Evolutionary conservation across 92 coral and sea anemone species (phyloP).

Genomic region (Palythoa grandis): DNA sequence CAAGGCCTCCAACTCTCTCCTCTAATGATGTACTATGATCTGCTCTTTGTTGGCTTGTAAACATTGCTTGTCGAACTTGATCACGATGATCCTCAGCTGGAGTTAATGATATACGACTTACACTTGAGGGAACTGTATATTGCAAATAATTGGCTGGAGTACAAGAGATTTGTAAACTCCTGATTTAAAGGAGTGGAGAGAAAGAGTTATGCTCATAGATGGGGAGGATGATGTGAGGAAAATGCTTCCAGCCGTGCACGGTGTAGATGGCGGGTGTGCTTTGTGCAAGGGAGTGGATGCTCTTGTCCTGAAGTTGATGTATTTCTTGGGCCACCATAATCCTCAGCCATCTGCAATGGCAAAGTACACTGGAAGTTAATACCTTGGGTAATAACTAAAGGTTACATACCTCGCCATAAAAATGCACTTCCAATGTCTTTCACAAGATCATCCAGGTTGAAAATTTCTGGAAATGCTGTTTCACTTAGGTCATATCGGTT

Average conservation of each 20-base stretch:
- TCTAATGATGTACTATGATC: background rate
- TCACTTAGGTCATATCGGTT: conserved; percentile 25
- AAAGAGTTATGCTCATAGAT: background rate
- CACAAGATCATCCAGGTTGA: conserved; percentile 24
- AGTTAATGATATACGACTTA: background rate
- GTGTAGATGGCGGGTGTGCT: background rate
- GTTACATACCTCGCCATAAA: conserved; percentile 29
- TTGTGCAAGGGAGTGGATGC: background rate
- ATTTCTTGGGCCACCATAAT: conserved; percentile 5
- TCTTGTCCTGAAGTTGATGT: background rate
- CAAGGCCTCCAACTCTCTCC: background rate
- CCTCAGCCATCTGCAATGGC: conserved; percentile 1
- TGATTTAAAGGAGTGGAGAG: background rate
- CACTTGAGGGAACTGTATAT: background rate
- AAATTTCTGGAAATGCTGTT: conserved; percentile 27
- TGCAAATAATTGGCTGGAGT: conserved; percentile 1
- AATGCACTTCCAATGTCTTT: conserved; percentile 14
- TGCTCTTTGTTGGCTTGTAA: background rate
- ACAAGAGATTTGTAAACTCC: background rate
- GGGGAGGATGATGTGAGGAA: background rate
- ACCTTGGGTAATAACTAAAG: conserved; percentile 1
- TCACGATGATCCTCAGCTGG: background rate
- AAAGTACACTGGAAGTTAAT: background rate
- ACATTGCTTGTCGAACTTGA: background rate
- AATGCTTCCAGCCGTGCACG: background rate